Evolutionary conservation across 2,113 vertebrate genomes (phyloP).

Genomic region (Mustelus asterias): DNA sequence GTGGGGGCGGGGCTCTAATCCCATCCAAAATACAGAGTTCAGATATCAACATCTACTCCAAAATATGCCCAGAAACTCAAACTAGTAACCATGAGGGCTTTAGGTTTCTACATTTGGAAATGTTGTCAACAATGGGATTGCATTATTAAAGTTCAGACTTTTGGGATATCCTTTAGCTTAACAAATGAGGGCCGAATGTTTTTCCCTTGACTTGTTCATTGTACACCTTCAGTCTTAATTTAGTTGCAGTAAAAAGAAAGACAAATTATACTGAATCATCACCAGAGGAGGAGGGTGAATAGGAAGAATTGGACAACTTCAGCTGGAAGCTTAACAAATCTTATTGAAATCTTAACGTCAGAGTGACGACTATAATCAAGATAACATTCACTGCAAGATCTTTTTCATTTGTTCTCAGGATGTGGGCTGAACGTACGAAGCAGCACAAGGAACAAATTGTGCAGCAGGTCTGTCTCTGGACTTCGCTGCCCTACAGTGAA

Average conservation of each 20-base stretch:
- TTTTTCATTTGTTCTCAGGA: not conserved
- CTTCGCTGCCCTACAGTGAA: not conserved
- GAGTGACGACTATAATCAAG: slow-evolving; percentile 1
- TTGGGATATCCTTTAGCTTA: not conserved
- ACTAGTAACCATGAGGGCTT: not conserved
- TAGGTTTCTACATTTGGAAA: not conserved
- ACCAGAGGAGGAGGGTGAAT: not conserved
- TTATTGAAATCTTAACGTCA: not conserved
- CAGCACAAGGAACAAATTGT: not conserved
- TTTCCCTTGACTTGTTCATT: not conserved
- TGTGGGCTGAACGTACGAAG: not conserved
- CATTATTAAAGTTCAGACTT: not conserved
- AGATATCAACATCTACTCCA: not conserved
- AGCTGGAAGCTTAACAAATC: not conserved
- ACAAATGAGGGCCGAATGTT: not conserved
- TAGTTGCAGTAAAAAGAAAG: not conserved
- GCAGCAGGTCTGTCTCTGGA: not conserved
- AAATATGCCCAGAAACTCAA: not conserved
- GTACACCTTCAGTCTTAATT: not conserved
- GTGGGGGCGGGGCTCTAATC: not conserved
- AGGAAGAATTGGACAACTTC: not conserved
- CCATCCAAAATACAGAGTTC: not conserved
- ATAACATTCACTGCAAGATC: not conserved
- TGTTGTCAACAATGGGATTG: not conserved
- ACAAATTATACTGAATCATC: slow-evolving; percentile 6